phyloP scores from a whole-genome alignment of 2,797 vertebrate genomes.

The Passerculus sandwichensis region DNA sequence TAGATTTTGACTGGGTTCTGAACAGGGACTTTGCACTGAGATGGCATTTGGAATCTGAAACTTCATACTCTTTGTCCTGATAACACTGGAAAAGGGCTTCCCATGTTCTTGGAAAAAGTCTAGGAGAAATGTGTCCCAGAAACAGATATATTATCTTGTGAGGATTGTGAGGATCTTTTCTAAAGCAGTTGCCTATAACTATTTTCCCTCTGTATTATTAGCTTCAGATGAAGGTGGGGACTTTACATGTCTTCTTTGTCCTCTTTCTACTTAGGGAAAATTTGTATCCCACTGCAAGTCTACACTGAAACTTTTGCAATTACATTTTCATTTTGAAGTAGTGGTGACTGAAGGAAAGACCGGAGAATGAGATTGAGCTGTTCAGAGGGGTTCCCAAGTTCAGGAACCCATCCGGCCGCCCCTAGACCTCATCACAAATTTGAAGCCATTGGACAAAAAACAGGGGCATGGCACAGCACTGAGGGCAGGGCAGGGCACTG shows the following conservation, averaged over 20 bases:
- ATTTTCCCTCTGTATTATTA: not conserved
- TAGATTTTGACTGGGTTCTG: not conserved
- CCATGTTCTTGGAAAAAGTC: not conserved
- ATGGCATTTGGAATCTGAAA: not conserved
- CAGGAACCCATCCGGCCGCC: not conserved
- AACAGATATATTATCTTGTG: not conserved
- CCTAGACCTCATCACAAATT: not conserved
- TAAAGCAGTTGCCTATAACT: not conserved
- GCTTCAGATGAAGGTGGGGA: not conserved
- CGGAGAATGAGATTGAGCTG: rapidly evolving
- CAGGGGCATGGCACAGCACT: rapidly evolving
- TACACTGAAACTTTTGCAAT: not conserved
- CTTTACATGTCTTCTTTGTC: not conserved
- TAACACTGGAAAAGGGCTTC: not conserved
- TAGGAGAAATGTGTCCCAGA: not conserved
- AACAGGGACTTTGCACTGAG: not conserved
- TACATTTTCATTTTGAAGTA: rapidly evolving
- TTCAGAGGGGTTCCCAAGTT: not conserved
- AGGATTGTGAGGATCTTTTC: not conserved
- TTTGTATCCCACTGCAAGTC: not conserved
- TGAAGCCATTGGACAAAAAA: rapidly evolving
- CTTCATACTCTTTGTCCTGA: not conserved
- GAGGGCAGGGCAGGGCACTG: rapidly evolving
- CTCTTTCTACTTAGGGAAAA: not conserved
- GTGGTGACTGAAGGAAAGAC: not conserved